Conservation (phyloP, 2,797 vertebrate species). For the Phrynocephalus vlangalii region DNA sequence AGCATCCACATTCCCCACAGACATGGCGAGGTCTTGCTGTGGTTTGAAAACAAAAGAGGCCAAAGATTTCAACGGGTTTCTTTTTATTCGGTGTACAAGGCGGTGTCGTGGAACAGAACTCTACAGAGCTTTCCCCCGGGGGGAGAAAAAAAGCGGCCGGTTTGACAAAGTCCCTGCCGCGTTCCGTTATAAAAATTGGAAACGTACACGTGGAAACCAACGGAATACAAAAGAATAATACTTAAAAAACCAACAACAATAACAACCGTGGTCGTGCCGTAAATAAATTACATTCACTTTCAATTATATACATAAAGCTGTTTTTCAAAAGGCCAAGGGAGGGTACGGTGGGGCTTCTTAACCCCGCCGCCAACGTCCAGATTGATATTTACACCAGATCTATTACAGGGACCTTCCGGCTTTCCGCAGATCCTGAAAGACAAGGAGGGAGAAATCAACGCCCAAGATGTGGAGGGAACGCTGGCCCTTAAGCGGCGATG, state of each 20-base stretch:
- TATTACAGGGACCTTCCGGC: slow-evolving; percentile 78
- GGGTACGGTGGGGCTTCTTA: background rate
- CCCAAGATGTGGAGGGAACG: background rate
- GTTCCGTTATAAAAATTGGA: slow-evolving; percentile 53
- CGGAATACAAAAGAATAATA: slow-evolving; percentile 63
- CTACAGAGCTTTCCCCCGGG: background rate
- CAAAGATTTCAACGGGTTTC: background rate
- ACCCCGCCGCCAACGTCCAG: background rate
- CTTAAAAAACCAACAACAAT: slow-evolving; percentile 11
- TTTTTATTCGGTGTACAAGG: slow-evolving; percentile 44
- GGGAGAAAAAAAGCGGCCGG: background rate
- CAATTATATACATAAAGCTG: slow-evolving; percentile 71
- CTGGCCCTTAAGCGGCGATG: fast-evolving
- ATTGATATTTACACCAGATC: slow-evolving; percentile 82
- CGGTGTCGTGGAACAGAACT: background rate
- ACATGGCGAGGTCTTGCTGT: too few relatives aligned
- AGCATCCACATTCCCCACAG: too few relatives aligned
- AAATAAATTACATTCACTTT: slow-evolving; percentile 63
- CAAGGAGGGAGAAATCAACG: slow-evolving; percentile 48
- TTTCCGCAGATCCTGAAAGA: slow-evolving; percentile 75
- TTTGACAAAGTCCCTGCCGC: background rate
- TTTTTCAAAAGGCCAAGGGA: slow-evolving; percentile 45
- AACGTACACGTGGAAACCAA: slow-evolving; percentile 10
- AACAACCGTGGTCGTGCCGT: background rate
- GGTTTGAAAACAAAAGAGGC: background rate